Conservation (phyloP, 2,797 vertebrate genomes). For the Setipinna tenuifilis region DNA sequence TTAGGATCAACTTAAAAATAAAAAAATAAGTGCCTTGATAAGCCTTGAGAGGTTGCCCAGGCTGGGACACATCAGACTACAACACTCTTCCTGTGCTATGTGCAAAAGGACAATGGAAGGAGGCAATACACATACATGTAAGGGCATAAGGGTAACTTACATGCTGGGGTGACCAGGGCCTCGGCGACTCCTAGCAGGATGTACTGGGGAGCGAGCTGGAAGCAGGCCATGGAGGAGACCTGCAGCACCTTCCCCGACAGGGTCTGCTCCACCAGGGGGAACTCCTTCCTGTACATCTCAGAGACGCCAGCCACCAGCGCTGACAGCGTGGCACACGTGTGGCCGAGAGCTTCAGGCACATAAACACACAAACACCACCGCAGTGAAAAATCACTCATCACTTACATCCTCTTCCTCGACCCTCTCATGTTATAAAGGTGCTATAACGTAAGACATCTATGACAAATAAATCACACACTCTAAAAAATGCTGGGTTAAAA, state of each 20-base stretch:
- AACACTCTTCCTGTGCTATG: no score
- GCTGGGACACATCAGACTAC: no score
- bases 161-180: slow-evolving; percentile 86
- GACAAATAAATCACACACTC: no score
- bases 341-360: slow-evolving; percentile 79
- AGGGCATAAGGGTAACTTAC: slow-evolving; percentile 72
- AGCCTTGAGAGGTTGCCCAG: no score
- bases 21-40: no score
- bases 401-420: neutral
- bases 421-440: no score
- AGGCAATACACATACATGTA: no score
- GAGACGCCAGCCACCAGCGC: slow-evolving; percentile 81
- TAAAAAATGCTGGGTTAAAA: no score
- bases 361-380: neutral
- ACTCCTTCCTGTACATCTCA: slow-evolving; percentile 83
- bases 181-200: slow-evolving; percentile 90
- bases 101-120: no score
- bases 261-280: slow-evolving; percentile 81
- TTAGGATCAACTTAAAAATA: no score
- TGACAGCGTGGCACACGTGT: slow-evolving; percentile 80
- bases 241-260: slow-evolving; percentile 81
- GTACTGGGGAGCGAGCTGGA: slow-evolving; percentile 88
- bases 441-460: no score
- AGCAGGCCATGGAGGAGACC: slow-evolving; percentile 89
- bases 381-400: neutral